phyloP scores from a whole-genome alignment of 2,113 vertebrate genomes.

The Cromileptes altivelis region DNA sequence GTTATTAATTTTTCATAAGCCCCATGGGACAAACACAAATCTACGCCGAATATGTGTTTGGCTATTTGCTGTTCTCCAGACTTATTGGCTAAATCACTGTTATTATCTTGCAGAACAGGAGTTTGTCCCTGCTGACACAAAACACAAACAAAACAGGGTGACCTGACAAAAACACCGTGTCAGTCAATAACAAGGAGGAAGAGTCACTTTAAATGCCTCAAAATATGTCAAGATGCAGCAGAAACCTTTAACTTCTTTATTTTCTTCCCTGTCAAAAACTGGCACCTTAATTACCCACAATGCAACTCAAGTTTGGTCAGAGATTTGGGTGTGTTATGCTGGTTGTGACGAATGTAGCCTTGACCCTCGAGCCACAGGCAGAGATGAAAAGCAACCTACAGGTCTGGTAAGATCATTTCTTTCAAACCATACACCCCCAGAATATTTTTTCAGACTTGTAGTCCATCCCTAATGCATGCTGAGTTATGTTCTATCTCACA shows the following conservation, averaged over 20 bases:
- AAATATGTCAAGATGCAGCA: conserved; percentile 11
- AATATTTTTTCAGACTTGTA: not conserved
- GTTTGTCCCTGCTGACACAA: not conserved
- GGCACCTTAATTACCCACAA: not conserved
- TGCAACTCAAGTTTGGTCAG: not conserved
- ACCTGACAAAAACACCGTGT: not conserved
- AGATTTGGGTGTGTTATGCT: not conserved
- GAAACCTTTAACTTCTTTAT: not conserved
- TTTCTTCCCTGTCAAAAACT: not conserved
- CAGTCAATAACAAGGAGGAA: not conserved
- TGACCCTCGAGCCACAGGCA: too few relatives aligned
- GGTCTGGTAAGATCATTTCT: not conserved
- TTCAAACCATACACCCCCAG: not conserved
- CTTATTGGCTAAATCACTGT: conserved; percentile 17
- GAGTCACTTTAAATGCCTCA: not conserved
- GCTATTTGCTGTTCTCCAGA: conserved; percentile 32
- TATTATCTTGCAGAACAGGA: conserved; percentile 19
- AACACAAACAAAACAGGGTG: conserved; percentile 6
- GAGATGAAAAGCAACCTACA: not conserved
- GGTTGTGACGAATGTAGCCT: not conserved
- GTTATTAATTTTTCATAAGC: conserved; percentile 58
- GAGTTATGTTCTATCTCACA: not conserved
- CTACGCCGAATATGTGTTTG: conserved; percentile 29
- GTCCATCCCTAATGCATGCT: not conserved
- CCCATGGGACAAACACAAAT: conserved; percentile 28